Base-by-base conservation (phyloP, 2,113 vertebrate species). In the Chroicocephalus ridibundus region DNA sequence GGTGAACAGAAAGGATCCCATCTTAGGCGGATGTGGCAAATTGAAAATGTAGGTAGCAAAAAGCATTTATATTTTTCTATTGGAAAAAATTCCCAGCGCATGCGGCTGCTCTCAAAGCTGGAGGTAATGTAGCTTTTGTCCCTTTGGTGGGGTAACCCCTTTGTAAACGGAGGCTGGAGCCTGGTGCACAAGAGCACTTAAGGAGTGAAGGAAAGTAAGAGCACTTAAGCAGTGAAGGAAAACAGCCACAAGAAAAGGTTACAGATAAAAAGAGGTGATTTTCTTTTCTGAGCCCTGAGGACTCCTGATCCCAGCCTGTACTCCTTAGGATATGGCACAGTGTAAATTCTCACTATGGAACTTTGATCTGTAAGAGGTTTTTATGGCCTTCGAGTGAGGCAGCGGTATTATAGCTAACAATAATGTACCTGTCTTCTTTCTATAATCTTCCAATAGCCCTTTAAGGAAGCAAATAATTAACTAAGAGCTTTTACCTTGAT, bases 381-480 rank as follows among this genome's bases (percentile, higher is more conserved):
- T 71, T 75, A 52, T 90, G 79, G 75, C 65, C 55, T 90, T 79
- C 88, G 70, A 90, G 60, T 55, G 66, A 94, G 72, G 29, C 77
- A 25, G 77, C 8, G 10, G 57, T 36, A 38, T 74, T 65, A 74
- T 2, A 91, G 44, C 24, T 76, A 65, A 77, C 65, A 77, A 46
- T 81, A 94, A 84, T 3, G 8, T 79, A 85, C 68, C 79, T 70
- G 31, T 49, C 66, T 71, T 72, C 62, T 42, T 78, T 54, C 77
- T 60, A 0, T 95, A 65, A 72, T 70, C 82, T 88, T 84, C 44
- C 72, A 75, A 57, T 81, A 64, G 49, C n/a, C 47, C 72, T 82
- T 86, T 82, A 80, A 80, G 79, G 88, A 90, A 86, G 86, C 38
- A 74, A 90, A 86, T 82, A 84, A 96, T 93, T 92, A 88, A 51